A percentile compares a stretch with the other conserved stretches of the same genome.
Evolutionary conservation across 2,113 vertebrate genomes (phyloP).

Genomic region (Ctenodactylus gundi): DNA sequence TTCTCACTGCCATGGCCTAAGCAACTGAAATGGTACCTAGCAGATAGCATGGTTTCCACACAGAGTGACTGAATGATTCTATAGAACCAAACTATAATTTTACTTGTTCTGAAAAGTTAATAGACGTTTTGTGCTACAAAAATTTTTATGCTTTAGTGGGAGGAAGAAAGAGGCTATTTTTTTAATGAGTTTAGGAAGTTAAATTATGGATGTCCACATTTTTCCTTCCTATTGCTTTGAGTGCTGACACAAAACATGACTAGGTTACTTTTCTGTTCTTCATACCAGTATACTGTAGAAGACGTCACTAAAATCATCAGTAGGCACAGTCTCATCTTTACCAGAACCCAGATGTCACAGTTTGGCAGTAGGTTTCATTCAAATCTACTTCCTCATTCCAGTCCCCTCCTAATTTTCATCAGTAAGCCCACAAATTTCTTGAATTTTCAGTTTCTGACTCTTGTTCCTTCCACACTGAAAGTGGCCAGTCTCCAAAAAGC

Average conservation of each 20-base stretch:
- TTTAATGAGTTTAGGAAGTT: background rate
- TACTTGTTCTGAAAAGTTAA: background rate
- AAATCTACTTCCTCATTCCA: constrained; percentile 51
- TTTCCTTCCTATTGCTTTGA: background rate
- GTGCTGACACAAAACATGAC: background rate
- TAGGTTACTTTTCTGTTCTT: background rate
- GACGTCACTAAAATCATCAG: background rate
- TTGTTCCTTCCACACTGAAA: background rate
- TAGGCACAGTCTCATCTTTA: background rate
- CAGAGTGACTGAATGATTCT: background rate
- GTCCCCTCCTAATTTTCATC: background rate
- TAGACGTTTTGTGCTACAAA: background rate
- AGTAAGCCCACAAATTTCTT: background rate
- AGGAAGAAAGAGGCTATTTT: background rate
- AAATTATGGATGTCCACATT: background rate
- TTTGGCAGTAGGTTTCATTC: background rate
- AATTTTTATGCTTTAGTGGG: background rate
- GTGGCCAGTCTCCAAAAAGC: background rate
- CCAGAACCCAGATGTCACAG: background rate
- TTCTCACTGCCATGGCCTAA: background rate
- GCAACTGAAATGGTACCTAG: background rate
- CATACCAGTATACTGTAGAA: background rate
- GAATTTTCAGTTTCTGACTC: background rate
- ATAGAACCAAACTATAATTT: background rate
- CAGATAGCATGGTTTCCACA: background rate